Percentiles rank a stretch among this genome's conserved stretches.
Conservation (phyloP, 2,797 vertebrate genomes). For the Sebastolobus altivelis region DNA sequence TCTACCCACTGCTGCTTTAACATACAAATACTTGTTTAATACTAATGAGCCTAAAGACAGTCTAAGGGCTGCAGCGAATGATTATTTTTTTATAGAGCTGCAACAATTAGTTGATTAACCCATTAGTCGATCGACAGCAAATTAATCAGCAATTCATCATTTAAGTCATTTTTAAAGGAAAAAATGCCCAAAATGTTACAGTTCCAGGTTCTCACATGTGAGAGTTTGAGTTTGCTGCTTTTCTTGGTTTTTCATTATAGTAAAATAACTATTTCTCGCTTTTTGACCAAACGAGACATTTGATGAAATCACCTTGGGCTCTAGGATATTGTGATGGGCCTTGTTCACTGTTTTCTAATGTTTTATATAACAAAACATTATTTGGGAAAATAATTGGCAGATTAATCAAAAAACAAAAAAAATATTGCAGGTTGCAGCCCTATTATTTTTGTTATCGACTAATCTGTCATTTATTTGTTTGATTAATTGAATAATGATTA, state of each 20-base stretch:
- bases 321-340: neutral
- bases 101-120: neutral
- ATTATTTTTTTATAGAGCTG: neutral
- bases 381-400: neutral
- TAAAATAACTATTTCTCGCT: neutral
- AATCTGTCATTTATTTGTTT: neutral
- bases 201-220: neutral
- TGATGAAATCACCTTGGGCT: neutral
- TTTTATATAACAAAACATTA: neutral
- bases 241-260: neutral
- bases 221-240: neutral
- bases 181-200: neutral
- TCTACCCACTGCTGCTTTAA: neutral
- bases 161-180: neutral
- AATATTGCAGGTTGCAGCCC: neutral
- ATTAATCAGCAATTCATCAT: neutral
- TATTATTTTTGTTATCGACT: neutral
- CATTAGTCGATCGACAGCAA: accelerated
- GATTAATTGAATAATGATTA: neutral
- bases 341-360: neutral
- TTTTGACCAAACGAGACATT: neutral
- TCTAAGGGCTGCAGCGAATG: neutral
- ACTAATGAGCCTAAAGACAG: neutral
- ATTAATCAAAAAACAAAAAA: neutral
- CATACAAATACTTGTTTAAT: neutral